Evolutionary conservation across 2,113 vertebrate species (phyloP).

Genomic region (Dascyllus trimaculatus): DNA sequence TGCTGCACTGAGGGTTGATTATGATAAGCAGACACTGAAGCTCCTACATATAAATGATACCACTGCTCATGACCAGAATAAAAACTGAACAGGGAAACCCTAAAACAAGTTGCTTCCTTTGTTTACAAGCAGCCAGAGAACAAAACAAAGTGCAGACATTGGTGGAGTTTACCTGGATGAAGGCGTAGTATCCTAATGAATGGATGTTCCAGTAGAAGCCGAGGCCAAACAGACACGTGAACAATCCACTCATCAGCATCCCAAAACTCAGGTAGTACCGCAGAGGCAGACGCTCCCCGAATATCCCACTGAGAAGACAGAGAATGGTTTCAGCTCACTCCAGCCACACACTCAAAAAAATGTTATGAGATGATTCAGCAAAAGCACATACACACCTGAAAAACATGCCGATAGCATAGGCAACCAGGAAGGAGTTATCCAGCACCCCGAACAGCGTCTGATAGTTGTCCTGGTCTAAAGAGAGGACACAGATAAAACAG

Average conservation of each 20-base stretch:
- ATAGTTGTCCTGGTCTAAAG: constrained; percentile 92
- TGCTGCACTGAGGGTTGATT: too few species aligned
- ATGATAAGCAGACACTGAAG: too few species aligned
- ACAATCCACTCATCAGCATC: constrained; percentile 93
- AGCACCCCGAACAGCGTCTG: constrained; percentile 90
- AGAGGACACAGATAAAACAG: background rate
- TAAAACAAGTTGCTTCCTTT: too few species aligned
- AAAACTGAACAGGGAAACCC: too few species aligned
- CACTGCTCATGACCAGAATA: too few species aligned
- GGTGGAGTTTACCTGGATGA: constrained; percentile 88
- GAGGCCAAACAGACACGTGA: constrained; percentile 91
- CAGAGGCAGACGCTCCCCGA: constrained; percentile 95
- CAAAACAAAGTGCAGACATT: background rate
- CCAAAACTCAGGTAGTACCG: constrained; percentile 93
- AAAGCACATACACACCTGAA: constrained; percentile 88
- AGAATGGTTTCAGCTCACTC: too few species aligned
- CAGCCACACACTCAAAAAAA: background rate
- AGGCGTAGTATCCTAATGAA: constrained; percentile 90
- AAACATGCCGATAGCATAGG: constrained; percentile 98
- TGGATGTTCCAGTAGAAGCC: constrained; percentile 96
- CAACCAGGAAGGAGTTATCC: constrained; percentile 96
- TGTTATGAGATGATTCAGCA: background rate
- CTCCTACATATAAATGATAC: too few species aligned
- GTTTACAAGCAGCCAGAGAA: background rate
- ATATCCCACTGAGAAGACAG: constrained; percentile 89